A percentile compares a stretch with the other conserved stretches of the same genome.
phyloP scores from a whole-genome alignment of 2,888 invertebrate species.

The Cephus rjabovi region DNA sequence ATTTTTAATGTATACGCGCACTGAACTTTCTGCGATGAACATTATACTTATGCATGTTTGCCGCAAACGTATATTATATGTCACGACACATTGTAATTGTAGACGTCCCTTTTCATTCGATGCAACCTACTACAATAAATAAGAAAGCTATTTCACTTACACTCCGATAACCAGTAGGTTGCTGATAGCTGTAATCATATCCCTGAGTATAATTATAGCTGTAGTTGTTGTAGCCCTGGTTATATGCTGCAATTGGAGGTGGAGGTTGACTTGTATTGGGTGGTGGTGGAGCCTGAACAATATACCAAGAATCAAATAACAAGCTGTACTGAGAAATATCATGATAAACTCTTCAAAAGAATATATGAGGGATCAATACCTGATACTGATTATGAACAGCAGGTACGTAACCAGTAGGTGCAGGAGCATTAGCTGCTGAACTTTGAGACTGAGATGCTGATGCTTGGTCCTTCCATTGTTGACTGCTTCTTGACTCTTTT shows the following conservation, averaged over 20 bases:
- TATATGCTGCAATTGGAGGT: constrained; percentile 54
- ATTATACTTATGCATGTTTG: background rate
- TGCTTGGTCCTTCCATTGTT: constrained; percentile 55
- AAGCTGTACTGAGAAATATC: background rate
- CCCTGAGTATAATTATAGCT: constrained; percentile 58
- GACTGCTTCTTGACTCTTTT: constrained; percentile 50
- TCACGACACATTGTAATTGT: background rate
- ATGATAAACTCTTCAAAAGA: background rate
- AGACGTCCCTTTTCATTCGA: background rate
- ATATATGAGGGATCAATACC: constrained; percentile 34
- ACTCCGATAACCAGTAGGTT: constrained; percentile 56
- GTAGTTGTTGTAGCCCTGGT: constrained; percentile 59
- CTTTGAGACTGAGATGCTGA: constrained; percentile 38
- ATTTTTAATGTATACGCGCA: background rate
- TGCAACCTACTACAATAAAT: background rate
- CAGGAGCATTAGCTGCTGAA: constrained; percentile 39
- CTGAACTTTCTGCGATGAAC: background rate
- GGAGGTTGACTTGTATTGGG: constrained; percentile 62
- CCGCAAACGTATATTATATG: background rate
- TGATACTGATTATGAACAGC: constrained; percentile 60
- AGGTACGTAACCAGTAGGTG: constrained; percentile 43
- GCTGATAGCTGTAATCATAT: constrained; percentile 60
- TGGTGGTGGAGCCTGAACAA: constrained; percentile 51
- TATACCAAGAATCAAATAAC: background rate
- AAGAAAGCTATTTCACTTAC: constrained; percentile 48